Conservation (phyloP, 2,888 invertebrate genomes). For the Smittia aterrima region DNA sequence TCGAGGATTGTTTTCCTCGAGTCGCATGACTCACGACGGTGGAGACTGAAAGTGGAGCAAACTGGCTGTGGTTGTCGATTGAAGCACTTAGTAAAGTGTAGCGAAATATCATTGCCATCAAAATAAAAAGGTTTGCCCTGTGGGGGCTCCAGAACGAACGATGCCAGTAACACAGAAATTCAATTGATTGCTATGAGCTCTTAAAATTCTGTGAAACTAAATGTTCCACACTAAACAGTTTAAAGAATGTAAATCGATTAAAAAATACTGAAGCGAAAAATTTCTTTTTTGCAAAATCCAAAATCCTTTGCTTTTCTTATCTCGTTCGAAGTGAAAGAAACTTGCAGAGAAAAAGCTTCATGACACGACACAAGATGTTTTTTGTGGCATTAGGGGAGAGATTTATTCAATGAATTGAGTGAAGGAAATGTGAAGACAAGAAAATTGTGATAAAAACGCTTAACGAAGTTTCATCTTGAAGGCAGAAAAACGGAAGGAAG, state of each 20-base stretch:
- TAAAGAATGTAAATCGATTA: no score
- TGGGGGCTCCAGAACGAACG: background rate
- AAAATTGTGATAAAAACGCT: background rate
- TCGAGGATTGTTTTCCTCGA: background rate
- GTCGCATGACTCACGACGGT: background rate
- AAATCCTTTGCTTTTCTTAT: no score
- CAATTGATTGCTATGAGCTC: no score
- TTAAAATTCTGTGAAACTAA: no score
- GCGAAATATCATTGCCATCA: background rate
- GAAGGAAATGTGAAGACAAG: background rate
- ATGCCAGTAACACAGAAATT: no score
- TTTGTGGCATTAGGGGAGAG: background rate
- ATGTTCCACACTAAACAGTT: no score
- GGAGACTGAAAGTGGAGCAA: background rate
- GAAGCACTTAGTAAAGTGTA: background rate
- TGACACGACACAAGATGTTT: slow-evolving; percentile 4
- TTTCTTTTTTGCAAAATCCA: no score
- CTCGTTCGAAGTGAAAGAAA: background rate
- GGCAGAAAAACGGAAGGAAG: no score
- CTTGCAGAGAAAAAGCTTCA: background rate
- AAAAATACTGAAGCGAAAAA: no score
- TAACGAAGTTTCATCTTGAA: background rate
- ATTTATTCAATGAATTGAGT: background rate
- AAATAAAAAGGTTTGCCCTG: background rate
- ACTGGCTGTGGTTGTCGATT: background rate